A percentile compares a stretch with the other conserved stretches of the same genome.
Evolutionary conservation across 2,888 invertebrate species (phyloP).

Genomic region (Macaria liturata): DNA sequence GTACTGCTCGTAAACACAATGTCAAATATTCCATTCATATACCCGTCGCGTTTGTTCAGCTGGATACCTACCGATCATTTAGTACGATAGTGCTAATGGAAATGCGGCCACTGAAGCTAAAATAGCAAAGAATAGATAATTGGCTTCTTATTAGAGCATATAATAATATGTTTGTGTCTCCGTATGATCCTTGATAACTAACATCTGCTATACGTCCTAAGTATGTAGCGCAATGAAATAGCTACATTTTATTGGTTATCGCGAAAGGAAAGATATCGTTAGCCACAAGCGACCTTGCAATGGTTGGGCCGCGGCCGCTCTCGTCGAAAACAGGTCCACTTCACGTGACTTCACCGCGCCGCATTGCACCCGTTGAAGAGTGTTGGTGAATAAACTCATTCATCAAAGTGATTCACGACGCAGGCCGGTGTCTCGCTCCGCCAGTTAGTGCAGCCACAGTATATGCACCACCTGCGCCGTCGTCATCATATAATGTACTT

Average conservation of each 20-base stretch:
- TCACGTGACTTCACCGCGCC: constrained; percentile 42
- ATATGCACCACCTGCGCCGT: constrained; percentile 15
- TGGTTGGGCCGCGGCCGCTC: constrained; percentile 1
- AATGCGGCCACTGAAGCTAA: constrained; percentile 35
- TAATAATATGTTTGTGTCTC: constrained; percentile 5
- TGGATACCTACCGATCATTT: constrained; percentile 38
- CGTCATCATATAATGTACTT: constrained; percentile 36
- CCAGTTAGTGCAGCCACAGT: constrained; percentile 14
- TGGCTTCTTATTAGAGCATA: not conserved
- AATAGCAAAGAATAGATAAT: constrained; percentile 28
- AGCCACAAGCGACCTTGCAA: constrained; percentile 5
- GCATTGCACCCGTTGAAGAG: constrained; percentile 50
- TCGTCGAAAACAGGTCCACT: constrained; percentile 27
- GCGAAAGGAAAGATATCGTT: not conserved
- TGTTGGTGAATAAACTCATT: constrained; percentile 64
- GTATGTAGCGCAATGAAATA: too few species aligned
- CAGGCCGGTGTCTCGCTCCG: constrained; percentile 21
- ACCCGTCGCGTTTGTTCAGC: constrained; percentile 41
- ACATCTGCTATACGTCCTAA: too few species aligned
- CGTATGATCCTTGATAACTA: not conserved
- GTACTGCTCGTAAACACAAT: constrained; percentile 40
- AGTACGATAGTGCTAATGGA: constrained; percentile 42
- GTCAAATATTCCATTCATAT: constrained; percentile 63
- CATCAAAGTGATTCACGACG: constrained; percentile 54
- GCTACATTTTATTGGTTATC: too few species aligned